Conservation (phyloP, 1,140 invertebrate species). For the Pissodes strobi region DNA sequence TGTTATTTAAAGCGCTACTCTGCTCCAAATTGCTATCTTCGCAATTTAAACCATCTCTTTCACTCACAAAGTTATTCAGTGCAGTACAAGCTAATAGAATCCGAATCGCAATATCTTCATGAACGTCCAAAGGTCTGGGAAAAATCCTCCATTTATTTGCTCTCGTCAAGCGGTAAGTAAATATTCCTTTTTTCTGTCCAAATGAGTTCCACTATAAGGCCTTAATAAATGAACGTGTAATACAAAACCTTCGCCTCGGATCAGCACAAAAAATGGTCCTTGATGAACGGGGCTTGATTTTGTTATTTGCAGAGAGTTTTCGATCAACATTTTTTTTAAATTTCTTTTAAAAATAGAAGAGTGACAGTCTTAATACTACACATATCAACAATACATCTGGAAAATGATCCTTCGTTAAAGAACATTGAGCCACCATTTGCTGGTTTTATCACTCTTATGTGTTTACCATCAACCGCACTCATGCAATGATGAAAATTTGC, state of each 20-base stretch:
- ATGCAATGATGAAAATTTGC: too few species aligned
- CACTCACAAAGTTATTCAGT: neutral
- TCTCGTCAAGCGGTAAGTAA: neutral
- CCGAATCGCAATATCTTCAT: neutral
- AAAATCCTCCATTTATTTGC: neutral
- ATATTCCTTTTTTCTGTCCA: neutral
- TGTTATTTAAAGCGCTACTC: neutral
- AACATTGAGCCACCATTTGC: neutral
- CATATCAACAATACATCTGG: neutral
- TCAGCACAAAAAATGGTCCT: too few species aligned
- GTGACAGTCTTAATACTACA: neutral
- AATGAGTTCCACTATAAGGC: neutral
- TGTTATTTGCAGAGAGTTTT: too few species aligned
- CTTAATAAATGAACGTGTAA: neutral
- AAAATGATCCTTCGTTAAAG: neutral
- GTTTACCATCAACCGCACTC: too few species aligned
- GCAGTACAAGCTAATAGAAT: neutral
- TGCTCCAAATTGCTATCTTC: neutral
- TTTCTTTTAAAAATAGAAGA: neutral
- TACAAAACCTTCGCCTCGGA: too few species aligned
- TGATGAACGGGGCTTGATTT: too few species aligned
- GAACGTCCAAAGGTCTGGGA: neutral
- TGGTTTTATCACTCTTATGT: neutral
- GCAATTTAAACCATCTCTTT: neutral
- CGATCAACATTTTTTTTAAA: too few species aligned